These are phyloP conservation scores for Leptopilina myrica DNA, from an alignment of 2,888 invertebrate species.

Conservation along the genomic window DNA sequence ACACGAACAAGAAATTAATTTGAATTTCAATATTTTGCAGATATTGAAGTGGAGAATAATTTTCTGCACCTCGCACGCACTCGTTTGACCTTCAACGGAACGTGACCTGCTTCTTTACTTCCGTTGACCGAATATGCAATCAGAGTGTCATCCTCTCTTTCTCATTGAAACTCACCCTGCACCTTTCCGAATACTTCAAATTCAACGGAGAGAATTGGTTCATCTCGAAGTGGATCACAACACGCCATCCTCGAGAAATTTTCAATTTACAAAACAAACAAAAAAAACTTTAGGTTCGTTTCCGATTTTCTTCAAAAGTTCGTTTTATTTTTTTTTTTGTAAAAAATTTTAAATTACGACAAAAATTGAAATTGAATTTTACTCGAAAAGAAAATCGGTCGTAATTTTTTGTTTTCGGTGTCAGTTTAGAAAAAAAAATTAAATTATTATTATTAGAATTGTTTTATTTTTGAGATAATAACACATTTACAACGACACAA, in stretches of 20 bases:
- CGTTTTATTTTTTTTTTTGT: too few species aligned
- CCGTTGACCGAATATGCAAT: conserved; percentile 19
- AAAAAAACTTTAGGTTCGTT: too few species aligned
- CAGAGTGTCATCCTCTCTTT: neutral
- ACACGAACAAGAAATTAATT: neutral
- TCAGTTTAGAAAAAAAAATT: neutral
- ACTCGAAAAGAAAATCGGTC: conserved; percentile 2
- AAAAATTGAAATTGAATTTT: too few species aligned
- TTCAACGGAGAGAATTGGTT: conserved; percentile 87
- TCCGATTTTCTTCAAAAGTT: conserved; percentile 35
- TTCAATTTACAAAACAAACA: conserved; percentile 1
- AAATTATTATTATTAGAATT: conserved; percentile 1
- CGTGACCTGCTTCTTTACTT: conserved; percentile 31
- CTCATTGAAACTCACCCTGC: conserved; percentile 82
- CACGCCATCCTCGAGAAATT: conserved; percentile 50
- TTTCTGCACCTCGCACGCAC: neutral
- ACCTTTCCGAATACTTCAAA: conserved; percentile 95
- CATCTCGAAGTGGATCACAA: conserved; percentile 70
- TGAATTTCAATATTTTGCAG: neutral
- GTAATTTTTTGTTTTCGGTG: neutral
- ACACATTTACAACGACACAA: conserved; percentile 66
- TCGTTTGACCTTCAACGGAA: conserved; percentile 38
- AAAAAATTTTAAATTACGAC: too few species aligned
- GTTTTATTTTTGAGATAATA: conserved; percentile 45
- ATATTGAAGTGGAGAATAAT: neutral